Percentiles rank a stretch among this genome's conserved stretches.
phyloP scores from a whole-genome alignment of 37 sponge, comb jelly and placozoan species.

The Halisarca cf. caerulea region DNA sequence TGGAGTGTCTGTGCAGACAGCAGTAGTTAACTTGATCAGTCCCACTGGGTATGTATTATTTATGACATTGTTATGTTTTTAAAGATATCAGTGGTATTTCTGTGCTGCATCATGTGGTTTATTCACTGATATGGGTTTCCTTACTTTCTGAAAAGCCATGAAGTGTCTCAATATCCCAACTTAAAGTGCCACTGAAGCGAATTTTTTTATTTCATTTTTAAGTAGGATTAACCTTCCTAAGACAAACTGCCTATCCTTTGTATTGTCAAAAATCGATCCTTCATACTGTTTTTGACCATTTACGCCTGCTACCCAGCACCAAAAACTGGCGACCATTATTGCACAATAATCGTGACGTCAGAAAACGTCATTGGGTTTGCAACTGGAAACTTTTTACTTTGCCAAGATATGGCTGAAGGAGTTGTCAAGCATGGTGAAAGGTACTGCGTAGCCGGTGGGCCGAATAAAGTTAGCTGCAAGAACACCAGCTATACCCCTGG shows the following conservation, averaged over 20 bases:
- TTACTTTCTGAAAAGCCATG: no score
- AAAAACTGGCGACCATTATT: no score
- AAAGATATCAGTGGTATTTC: no score
- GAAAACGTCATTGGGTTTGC: neutral
- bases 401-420: neutral
- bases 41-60: no score
- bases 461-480: neutral
- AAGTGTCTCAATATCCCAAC: no score
- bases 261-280: neutral
- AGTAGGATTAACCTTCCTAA: neutral
- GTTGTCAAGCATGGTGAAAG: neutral
- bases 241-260: slow-evolving; percentile 3
- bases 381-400: neutral
- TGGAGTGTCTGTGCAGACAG: no score
- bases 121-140: no score
- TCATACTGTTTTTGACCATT: neutral
- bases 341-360: slow-evolving; percentile 13
- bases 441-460: neutral
- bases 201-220: neutral
- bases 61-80: no score
- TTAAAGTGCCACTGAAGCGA: slow-evolving; percentile 9
- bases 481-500: neutral
- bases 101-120: no score
- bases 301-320: neutral
- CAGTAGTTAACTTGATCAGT: no score